Conservation (phyloP, 2,888 invertebrate species). For the Keiferia lycopersicella region DNA sequence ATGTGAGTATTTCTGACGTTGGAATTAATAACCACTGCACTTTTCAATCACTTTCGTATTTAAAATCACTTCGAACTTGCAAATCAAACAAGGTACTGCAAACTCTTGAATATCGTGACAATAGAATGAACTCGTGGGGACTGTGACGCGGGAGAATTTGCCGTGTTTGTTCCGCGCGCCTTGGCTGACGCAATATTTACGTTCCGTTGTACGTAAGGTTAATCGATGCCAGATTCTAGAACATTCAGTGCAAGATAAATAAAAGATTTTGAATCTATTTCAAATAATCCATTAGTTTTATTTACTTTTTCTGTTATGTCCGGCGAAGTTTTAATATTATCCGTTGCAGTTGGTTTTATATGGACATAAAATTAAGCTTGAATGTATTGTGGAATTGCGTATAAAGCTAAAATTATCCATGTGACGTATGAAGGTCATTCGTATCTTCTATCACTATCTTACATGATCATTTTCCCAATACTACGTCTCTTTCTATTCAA, state of each 20-base stretch:
- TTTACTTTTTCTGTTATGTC: background rate
- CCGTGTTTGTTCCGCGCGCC: background rate
- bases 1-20: background rate
- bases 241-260: background rate
- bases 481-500: background rate
- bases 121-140: constrained; percentile 2
- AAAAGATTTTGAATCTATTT: background rate
- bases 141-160: constrained; percentile 11
- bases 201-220: constrained; percentile 36
- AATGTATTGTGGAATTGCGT: background rate
- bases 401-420: background rate
- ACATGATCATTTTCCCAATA: background rate
- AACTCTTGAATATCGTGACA: background rate
- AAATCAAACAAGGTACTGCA: background rate
- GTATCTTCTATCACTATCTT: background rate
- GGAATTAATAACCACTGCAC: background rate
- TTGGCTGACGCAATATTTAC: constrained; percentile 42
- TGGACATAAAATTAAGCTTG: background rate
- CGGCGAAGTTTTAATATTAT: background rate
- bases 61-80: background rate
- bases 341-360: background rate
- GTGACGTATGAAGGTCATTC: constrained; percentile 15
- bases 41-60: background rate
- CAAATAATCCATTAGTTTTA: too few species aligned
- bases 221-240: background rate